Evolutionary conservation across 2,113 vertebrate species (phyloP), one percentile per base, ranked within the genome.

Genomic region (Ammodytes marinus): DNA sequence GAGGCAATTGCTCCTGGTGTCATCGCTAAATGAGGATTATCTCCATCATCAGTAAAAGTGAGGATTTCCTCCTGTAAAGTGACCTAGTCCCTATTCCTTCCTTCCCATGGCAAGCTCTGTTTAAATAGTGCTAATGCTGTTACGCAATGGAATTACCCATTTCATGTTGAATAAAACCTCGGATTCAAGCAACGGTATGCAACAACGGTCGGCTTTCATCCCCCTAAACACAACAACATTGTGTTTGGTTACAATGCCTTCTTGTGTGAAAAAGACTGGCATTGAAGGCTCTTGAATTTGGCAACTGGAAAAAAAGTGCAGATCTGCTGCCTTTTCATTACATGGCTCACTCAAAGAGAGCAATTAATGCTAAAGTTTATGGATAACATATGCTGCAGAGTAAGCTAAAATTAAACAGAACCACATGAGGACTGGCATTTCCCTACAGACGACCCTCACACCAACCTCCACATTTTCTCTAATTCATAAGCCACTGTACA

Each of bases 121-220:
- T 92, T 86, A 92, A 93, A 93, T 74, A 78, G 73, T 70, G 69
- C 76, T 91, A 92, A 92, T 90, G 82, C 90, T 78, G 70, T 94
- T 93, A 93, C 52, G 89, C 89, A 94, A 93, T 70, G 83, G 87
- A 92, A 91, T 94, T 93, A 91, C 77, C 85, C 83, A 81, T 90
- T 92, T 90, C 81, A 89, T 92, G 86, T 89, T 84, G 89, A 90
- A 90, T 85, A 88, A 93, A 94, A 92, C 81, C 69, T 84, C 54
- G n/a, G 74, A 91, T 91, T 91, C 81, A 72, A 85, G 83, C 70
- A 80, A 71, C 71, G 55, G 82, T 69, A 60, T 47, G 71, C 82
- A 93, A 92, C 89, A 93, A 92, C 83, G 83, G 82, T 12, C 67
- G 61, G 82, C 88, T 89, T 88, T 92, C 70, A 93, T 86, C 76